Conservation (phyloP, 2,888 invertebrate species). For the Dolomedes plantarius region DNA sequence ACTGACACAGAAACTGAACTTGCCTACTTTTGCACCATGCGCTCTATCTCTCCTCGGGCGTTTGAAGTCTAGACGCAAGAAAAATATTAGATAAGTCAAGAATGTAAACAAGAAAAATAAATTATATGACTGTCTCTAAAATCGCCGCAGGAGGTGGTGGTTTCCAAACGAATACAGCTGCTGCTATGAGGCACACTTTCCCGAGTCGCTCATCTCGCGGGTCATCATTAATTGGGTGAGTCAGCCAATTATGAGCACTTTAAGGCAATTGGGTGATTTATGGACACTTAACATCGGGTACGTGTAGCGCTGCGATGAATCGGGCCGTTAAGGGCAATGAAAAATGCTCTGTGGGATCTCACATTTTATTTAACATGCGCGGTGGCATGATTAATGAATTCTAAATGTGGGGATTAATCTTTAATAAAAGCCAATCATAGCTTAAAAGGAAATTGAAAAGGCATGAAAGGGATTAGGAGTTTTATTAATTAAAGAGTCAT, state of each 20-base stretch:
- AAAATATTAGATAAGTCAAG: not conserved
- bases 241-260: constrained; percentile 12
- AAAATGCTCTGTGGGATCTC: constrained; percentile 18
- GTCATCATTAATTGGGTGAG: constrained; percentile 18
- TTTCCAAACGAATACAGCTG: not conserved
- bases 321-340: constrained; percentile 14
- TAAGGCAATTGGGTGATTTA: constrained; percentile 12
- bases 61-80: not conserved
- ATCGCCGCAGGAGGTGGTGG: not conserved
- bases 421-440: constrained; percentile 7
- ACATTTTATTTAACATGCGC: constrained; percentile 14
- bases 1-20: not conserved
- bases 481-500: not conserved
- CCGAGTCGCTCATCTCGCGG: not conserved
- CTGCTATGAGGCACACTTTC: not conserved
- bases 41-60: not conserved
- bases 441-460: not conserved
- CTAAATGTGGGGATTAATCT: not conserved
- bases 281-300: constrained; percentile 6
- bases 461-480: not conserved
- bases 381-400: constrained; percentile 11
- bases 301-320: constrained; percentile 1
- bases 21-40: not conserved
- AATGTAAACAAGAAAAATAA: not conserved
- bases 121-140: not conserved